Conservation (phyloP, 2,797 vertebrate species). For the Caiman crocodilus region DNA sequence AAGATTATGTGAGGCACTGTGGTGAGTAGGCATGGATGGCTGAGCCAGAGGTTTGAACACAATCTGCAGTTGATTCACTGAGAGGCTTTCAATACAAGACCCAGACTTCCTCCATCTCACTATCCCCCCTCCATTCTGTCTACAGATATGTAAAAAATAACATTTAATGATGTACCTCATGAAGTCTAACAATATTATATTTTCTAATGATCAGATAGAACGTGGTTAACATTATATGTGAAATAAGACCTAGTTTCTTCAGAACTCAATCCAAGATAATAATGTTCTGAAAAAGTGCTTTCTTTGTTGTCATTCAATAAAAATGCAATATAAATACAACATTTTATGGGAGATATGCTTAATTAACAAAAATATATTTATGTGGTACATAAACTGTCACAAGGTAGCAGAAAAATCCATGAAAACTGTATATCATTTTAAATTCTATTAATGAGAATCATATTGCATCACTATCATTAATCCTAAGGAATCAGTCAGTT, state of each 20-base stretch:
- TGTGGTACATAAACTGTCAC: not conserved
- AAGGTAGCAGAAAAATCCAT: not conserved
- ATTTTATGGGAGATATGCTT: not conserved
- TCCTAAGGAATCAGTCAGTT: not conserved
- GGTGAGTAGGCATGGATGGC: not conserved
- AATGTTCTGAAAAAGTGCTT: not conserved
- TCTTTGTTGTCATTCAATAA: not conserved
- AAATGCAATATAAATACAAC: not conserved
- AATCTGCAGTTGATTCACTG: not conserved
- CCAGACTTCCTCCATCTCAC: too few relatives aligned
- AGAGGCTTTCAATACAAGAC: not conserved
- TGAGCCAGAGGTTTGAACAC: not conserved
- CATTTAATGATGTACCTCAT: conserved; percentile 27
- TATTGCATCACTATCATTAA: not conserved
- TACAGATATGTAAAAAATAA: conserved; percentile 70
- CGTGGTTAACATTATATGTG: conserved; percentile 22
- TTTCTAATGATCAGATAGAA: conserved; percentile 38
- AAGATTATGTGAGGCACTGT: conserved; percentile 14
- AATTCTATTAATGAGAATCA: not conserved
- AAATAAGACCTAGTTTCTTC: not conserved
- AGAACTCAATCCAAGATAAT: conserved; percentile 1
- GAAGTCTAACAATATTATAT: conserved; percentile 36
- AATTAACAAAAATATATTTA: not conserved
- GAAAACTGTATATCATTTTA: not conserved
- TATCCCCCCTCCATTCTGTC: not conserved